phyloP scores from a whole-genome alignment of 2,113 vertebrate species.

The Psettodes erumei region DNA sequence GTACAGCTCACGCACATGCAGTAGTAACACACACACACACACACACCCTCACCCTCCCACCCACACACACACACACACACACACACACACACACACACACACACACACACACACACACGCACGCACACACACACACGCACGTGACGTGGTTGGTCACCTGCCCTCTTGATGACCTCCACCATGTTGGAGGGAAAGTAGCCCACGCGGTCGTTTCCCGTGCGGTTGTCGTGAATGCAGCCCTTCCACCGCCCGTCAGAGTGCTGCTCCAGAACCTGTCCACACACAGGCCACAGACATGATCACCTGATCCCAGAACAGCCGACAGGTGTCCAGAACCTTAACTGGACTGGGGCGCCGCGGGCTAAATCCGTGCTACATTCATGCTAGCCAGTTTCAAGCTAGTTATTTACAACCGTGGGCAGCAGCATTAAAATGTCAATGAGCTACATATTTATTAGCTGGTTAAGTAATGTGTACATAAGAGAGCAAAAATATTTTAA shows the following conservation, averaged over 20 bases:
- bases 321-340: too few species aligned
- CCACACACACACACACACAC: slow-evolving; percentile 29
- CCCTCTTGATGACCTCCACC: slow-evolving; percentile 96
- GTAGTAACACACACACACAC: too few species aligned
- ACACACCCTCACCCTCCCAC: slow-evolving; percentile 15
- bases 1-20: slow-evolving; percentile 53
- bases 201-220: slow-evolving; percentile 96
- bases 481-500: too few species aligned
- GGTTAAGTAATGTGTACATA: not conserved
- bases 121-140: slow-evolving; percentile 60
- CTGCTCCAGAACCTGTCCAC: slow-evolving; percentile 93
- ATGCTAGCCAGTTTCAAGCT: not conserved
- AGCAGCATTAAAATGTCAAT: not conserved
- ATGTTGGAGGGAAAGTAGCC: slow-evolving; percentile 98
- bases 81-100: not conserved
- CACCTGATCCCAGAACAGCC: too few species aligned
- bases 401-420: not conserved
- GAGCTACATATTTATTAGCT: not conserved
- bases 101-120: slow-evolving; percentile 30
- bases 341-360: not conserved
- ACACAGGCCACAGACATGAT: not conserved
- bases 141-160: slow-evolving; percentile 87
- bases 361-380: not conserved
- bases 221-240: slow-evolving; percentile 98
- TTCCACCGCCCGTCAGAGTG: slow-evolving; percentile 97